Conservation (phyloP, 2,113 vertebrate genomes). For the Columba janthina region DNA sequence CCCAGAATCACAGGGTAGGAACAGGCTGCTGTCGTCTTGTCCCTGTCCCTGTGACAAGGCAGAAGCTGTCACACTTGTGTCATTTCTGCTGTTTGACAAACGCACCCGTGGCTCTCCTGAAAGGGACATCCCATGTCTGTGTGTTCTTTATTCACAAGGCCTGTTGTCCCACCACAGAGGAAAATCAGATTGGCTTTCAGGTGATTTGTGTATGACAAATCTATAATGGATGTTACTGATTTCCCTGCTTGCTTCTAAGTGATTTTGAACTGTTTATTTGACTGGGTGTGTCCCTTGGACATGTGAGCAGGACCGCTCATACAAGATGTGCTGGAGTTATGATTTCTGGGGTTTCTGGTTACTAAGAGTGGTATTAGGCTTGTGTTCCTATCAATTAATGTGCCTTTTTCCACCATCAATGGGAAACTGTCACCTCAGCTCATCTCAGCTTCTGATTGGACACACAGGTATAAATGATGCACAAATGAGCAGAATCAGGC, state of each 20-base stretch:
- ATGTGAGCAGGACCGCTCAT: neutral
- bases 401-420: accelerated
- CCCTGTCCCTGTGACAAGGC: neutral
- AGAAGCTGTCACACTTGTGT: neutral
- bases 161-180: neutral
- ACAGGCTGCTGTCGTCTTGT: neutral
- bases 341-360: neutral
- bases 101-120: neutral
- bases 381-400: neutral
- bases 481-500: neutral
- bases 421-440: neutral
- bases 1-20: neutral
- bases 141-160: neutral
- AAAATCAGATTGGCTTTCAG: neutral
- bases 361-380: neutral
- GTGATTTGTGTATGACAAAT: neutral
- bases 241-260: neutral
- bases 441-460: neutral
- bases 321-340: neutral
- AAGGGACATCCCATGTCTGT: neutral
- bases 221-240: neutral
- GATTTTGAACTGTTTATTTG: neutral
- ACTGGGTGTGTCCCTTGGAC: neutral
- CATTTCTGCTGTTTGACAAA: neutral
- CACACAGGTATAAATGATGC: neutral